A percentile compares a stretch with the other conserved stretches of the same genome.
These are phyloP conservation scores for Mellilla xanthometata DNA, from an alignment of 2,888 invertebrate species.

Conservation along the genomic window DNA sequence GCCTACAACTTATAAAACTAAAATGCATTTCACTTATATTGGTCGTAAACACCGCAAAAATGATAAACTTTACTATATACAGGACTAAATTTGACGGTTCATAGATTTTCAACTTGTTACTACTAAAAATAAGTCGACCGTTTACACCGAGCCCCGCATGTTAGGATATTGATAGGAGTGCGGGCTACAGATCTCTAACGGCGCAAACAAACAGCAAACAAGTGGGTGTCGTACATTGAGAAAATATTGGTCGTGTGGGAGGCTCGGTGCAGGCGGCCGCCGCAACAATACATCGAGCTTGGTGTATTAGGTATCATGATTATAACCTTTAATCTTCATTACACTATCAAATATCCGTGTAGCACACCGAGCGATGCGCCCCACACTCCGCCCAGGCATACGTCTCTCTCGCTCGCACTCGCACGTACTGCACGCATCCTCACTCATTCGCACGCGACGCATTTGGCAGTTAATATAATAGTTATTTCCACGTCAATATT, in stretches of 20 bases:
- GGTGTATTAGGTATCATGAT: conserved; percentile 74
- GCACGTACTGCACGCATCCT: conserved; percentile 29
- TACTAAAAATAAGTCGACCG: conserved; percentile 57
- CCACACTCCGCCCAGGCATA: conserved; percentile 18
- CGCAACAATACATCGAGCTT: conserved; percentile 66
- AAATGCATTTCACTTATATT: conserved; percentile 78
- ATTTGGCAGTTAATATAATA: conserved; percentile 76
- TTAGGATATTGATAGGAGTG: conserved; percentile 55
- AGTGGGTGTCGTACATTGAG: conserved; percentile 46
- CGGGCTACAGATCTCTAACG: conserved; percentile 45
- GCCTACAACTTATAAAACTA: conserved; percentile 81
- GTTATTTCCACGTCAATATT: conserved; percentile 66
- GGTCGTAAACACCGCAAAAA: conserved; percentile 77
- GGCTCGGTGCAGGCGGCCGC: conserved; percentile 61
- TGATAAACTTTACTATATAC: conserved; percentile 75
- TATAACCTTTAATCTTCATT: conserved; percentile 70
- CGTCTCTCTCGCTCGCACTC: conserved; percentile 25
- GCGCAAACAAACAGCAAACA: conserved; percentile 44
- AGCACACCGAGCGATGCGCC: conserved; percentile 37
- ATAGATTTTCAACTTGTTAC: conserved; percentile 69
- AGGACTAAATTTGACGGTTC: conserved; percentile 72
- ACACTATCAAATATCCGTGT: conserved; percentile 62
- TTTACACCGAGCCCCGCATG: conserved; percentile 59
- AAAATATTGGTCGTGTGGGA: conserved; percentile 59
- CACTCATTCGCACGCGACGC: conserved; percentile 46